These are phyloP conservation scores for Ciconia maguari DNA, from an alignment of 2,113 vertebrate species.

Conservation along the genomic window DNA sequence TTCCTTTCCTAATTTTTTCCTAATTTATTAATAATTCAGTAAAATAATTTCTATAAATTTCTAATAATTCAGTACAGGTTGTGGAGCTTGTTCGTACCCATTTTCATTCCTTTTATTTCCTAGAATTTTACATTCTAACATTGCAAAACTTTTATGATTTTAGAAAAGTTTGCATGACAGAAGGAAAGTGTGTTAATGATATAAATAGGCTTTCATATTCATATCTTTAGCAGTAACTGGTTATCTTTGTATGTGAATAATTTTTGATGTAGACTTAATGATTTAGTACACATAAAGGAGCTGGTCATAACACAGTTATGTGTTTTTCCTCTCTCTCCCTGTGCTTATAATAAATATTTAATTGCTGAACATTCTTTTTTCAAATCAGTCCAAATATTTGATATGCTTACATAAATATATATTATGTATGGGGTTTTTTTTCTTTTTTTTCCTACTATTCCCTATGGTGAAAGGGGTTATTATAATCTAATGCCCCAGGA, in stretches of 20 bases:
- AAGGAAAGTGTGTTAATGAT: not conserved
- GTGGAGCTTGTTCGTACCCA: not conserved
- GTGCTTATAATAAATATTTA: not conserved
- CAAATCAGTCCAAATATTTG: not conserved
- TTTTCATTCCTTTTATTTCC: not conserved
- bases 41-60: not conserved
- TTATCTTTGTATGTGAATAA: not conserved
- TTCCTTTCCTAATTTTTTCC: not conserved
- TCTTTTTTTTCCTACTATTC: not conserved
- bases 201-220: not conserved
- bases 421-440: not conserved
- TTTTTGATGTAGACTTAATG: not conserved
- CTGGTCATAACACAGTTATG: not conserved
- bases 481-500: not conserved
- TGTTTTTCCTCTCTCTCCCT: not conserved
- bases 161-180: not conserved
- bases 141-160: not conserved
- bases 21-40: not conserved
- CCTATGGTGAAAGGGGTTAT: not conserved
- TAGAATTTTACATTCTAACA: not conserved
- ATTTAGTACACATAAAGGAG: not conserved
- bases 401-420: not conserved
- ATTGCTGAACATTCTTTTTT: not conserved
- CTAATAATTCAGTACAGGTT: not conserved
- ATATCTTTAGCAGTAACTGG: not conserved